These are phyloP conservation scores for Pyrgus malvae DNA, from an alignment of 2,888 invertebrate genomes.

Conservation along the genomic window DNA sequence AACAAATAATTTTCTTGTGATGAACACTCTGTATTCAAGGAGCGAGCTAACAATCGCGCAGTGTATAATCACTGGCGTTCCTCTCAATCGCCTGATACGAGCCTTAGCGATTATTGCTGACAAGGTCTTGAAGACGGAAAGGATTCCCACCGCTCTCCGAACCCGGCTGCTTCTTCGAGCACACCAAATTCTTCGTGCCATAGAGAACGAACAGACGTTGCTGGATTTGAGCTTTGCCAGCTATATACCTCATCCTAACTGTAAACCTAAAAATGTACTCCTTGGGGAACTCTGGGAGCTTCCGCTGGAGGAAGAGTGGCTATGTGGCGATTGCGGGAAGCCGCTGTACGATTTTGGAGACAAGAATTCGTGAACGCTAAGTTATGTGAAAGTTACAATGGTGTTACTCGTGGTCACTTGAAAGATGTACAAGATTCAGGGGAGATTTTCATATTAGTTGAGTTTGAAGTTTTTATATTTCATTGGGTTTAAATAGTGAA, in stretches of 20 bases:
- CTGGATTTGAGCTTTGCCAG: slow-evolving; percentile 27
- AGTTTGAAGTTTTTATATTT: too few relatives aligned
- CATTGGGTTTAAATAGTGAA: too few relatives aligned
- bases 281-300: slow-evolving; percentile 35
- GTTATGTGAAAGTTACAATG: neutral
- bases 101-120: slow-evolving; percentile 23
- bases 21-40: slow-evolving; percentile 29
- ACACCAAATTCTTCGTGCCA: slow-evolving; percentile 24
- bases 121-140: slow-evolving; percentile 9
- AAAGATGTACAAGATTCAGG: neutral
- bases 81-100: slow-evolving; percentile 21
- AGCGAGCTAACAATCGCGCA: slow-evolving; percentile 28
- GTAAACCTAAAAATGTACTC: neutral
- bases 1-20: too few relatives aligned
- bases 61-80: slow-evolving; percentile 16
- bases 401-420: neutral
- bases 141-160: slow-evolving; percentile 22
- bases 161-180: slow-evolving; percentile 14
- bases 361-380: neutral
- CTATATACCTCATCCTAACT: slow-evolving; percentile 28
- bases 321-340: slow-evolving; percentile 31
- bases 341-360: slow-evolving; percentile 25
- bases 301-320: slow-evolving; percentile 32
- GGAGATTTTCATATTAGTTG: too few relatives aligned
- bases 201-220: slow-evolving; percentile 27